Evolutionary conservation across 2,888 invertebrate genomes (phyloP), one percentile per base, ranked within the genome.

Genomic region (Ophraella communa): DNA sequence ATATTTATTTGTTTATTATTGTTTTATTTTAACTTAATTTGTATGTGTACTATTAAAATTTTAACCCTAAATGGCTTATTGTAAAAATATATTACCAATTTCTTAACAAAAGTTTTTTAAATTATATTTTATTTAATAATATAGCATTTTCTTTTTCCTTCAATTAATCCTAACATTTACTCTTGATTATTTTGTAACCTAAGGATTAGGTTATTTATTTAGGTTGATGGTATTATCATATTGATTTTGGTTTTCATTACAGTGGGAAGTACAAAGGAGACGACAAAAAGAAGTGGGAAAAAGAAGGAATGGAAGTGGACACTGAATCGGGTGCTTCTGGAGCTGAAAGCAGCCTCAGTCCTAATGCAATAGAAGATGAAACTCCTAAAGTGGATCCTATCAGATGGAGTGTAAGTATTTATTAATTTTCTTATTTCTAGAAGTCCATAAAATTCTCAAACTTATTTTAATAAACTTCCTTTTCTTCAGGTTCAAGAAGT

Each of bases 401-500:
- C 18, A 88, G 88, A 77, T 90, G 90, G 90, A 88, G 83, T 74
- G 87, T 87, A 81, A 83, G 84, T 81, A 58, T 72, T 23, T 10
- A 2, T 42, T 39, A 35, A 11, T 23, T 51, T 56, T 62, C 14
- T 45, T 51, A 24, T 23, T 60, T 39, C 23, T 4, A 4, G 14
- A 62, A 23, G 27, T 21, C 2, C 14, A 23, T 62, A 30, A 23
- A 14, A 11, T 59, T 18, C 10, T 21, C 20, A 2, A 39, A 39
- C 4, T n/a, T 45, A 18, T 20, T 24, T 51, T 35, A 7, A 24
- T 49, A 8, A 24, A n/a, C n/a, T n/a, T n/a, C n/a, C n/a, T 47
- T 42, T 23, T 54, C 69, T 77, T 4, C 83, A 93, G 88, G 95
- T 95, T 18, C 85, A 88, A 30, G 95, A 96, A 75, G 96, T 96